Evolutionary conservation across 2,797 vertebrate genomes (phyloP).

Genomic region (Chelmon rostratus): DNA sequence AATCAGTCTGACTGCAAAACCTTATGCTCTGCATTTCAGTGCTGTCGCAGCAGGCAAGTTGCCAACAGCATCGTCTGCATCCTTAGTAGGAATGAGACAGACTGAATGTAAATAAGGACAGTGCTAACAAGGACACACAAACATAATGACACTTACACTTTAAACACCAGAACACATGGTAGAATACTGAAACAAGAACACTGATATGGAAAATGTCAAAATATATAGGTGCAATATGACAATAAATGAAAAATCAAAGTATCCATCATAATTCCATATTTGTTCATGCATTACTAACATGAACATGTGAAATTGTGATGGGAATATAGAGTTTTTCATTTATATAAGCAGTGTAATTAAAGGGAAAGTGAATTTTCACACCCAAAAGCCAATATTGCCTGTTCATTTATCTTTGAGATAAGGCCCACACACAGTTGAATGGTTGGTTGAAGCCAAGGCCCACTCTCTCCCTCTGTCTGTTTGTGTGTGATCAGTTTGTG

Average conservation of each 20-base stretch:
- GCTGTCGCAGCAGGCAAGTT: neutral
- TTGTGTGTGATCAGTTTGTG: neutral
- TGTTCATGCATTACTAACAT: neutral
- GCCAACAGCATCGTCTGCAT: constrained; percentile 28
- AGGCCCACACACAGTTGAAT: constrained; percentile 8
- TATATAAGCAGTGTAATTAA: neutral
- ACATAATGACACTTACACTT: neutral
- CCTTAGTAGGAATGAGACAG: constrained; percentile 1
- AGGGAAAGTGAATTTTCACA: constrained; percentile 2
- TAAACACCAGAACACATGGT: neutral
- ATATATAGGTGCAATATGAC: neutral
- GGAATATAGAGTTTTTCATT: neutral
- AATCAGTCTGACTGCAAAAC: neutral
- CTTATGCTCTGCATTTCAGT: constrained; percentile 11
- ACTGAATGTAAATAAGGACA: constrained; percentile 25
- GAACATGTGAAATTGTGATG: neutral
- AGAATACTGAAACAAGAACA: neutral
- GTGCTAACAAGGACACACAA: constrained; percentile 10
- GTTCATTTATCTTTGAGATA: constrained; percentile 10
- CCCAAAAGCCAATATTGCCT: neutral
- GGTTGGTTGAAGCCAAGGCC: constrained; percentile 13
- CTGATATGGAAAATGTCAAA: neutral
- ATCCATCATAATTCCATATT: neutral
- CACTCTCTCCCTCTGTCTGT: neutral
- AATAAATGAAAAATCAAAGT: neutral